These are phyloP conservation scores for Typhlichthys eigenmanni DNA, from an alignment of 2,797 vertebrate genomes.

Conservation along the genomic window DNA sequence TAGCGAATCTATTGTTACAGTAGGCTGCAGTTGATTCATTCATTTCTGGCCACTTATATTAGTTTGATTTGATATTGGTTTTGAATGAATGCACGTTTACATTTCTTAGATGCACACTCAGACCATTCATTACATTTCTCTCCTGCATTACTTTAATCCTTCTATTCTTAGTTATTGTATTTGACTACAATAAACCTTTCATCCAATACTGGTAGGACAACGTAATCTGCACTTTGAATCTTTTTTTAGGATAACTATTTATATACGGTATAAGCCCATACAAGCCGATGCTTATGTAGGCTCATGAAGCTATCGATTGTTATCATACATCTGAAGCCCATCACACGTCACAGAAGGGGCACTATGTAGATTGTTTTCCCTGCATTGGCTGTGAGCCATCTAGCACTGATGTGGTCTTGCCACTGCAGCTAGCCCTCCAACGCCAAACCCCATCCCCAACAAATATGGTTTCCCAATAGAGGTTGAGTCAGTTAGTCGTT, in stretches of 20 bases:
- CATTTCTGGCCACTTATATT: no score
- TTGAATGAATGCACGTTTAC: no score
- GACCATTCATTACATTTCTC: no score
- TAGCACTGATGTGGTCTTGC: constrained; percentile 54
- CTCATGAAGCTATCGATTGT: constrained; percentile 62
- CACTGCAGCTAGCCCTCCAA: constrained; percentile 18
- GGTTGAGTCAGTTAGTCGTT: no score
- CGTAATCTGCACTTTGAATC: not conserved
- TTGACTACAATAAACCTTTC: not conserved
- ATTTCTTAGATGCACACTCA: no score
- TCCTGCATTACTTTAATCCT: no score
- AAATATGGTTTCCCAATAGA: no score
- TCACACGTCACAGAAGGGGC: constrained; percentile 47
- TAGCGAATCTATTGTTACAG: no score
- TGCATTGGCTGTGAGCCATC: constrained; percentile 59
- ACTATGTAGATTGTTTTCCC: constrained; percentile 69
- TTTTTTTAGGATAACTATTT: not conserved
- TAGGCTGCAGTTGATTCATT: no score
- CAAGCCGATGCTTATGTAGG: constrained; percentile 27
- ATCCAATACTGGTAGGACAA: not conserved
- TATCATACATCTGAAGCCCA: constrained; percentile 66
- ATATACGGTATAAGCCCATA: constrained; percentile 17
- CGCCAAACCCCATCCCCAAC: not conserved
- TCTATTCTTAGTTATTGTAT: not conserved
- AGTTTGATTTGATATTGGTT: no score